Evolutionary conservation across 2,888 invertebrate genomes (phyloP).

Genomic region (Trachelus troglodyta): DNA sequence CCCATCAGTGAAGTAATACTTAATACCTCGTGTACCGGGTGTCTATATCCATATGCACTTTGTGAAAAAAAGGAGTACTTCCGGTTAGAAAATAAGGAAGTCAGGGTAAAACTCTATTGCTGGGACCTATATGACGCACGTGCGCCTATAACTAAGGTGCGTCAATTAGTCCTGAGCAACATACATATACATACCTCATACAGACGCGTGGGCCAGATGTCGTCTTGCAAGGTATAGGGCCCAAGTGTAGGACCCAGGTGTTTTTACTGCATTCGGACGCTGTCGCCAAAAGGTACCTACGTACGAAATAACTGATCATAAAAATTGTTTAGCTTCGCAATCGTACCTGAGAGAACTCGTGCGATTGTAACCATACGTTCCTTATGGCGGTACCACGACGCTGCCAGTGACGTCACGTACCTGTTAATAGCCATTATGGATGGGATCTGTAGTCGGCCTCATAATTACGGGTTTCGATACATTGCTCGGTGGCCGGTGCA

Average conservation of each 20-base stretch:
- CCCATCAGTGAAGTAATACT: background rate
- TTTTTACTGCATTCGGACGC: background rate
- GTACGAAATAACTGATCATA: background rate
- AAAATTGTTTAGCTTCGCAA: background rate
- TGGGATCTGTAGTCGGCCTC: constrained; percentile 51
- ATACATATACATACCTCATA: background rate
- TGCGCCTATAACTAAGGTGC: background rate
- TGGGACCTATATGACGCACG: background rate
- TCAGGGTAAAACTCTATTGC: background rate
- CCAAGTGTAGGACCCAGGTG: background rate
- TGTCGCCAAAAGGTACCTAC: background rate
- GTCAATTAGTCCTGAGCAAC: background rate
- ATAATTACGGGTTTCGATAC: constrained; percentile 63
- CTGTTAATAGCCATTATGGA: constrained; percentile 61
- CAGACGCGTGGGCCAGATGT: background rate
- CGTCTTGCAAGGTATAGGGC: background rate
- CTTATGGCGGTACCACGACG: background rate
- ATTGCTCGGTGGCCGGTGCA: constrained; percentile 61
- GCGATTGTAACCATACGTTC: background rate
- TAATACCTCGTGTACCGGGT: background rate
- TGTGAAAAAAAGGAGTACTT: background rate
- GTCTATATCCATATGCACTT: background rate
- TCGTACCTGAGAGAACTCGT: background rate
- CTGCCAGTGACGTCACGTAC: constrained; percentile 49
- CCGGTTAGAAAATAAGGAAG: background rate